Conservation (phyloP, 2,113 vertebrate genomes). For the Leucopsar rothschildi region DNA sequence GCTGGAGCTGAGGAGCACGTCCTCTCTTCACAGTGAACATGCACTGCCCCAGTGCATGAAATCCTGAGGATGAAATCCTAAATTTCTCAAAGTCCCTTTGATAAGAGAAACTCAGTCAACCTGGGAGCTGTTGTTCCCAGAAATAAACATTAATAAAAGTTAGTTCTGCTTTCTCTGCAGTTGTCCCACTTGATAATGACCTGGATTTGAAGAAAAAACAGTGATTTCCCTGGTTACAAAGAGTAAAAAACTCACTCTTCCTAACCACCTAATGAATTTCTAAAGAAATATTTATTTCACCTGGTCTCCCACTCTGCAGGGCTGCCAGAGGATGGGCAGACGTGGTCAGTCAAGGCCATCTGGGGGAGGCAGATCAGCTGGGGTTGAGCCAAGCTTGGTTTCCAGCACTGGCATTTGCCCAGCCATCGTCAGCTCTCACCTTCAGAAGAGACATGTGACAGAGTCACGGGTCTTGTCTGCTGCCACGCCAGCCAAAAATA, state of each 20-base stretch:
- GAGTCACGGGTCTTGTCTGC: not conserved
- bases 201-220: not conserved
- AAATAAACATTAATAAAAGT: not conserved
- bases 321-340: not conserved
- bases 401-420: not conserved
- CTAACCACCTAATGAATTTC: not conserved
- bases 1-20: rapidly evolving
- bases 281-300: not conserved
- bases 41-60: not conserved
- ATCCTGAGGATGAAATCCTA: not conserved
- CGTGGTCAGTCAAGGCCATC: not conserved
- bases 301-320: not conserved
- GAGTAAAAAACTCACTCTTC: not conserved
- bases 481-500: not conserved
- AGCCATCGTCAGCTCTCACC: constrained; percentile 15
- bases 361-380: not conserved
- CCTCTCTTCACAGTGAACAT: not conserved
- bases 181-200: not conserved
- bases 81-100: not conserved
- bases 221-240: not conserved
- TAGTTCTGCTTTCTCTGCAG: not conserved
- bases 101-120: not conserved
- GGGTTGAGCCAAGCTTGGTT: not conserved
- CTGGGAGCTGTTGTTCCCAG: not conserved
- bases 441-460: not conserved